phyloP scores from a whole-genome alignment of 2,113 vertebrate genomes.

The Hiodon alosoides region DNA sequence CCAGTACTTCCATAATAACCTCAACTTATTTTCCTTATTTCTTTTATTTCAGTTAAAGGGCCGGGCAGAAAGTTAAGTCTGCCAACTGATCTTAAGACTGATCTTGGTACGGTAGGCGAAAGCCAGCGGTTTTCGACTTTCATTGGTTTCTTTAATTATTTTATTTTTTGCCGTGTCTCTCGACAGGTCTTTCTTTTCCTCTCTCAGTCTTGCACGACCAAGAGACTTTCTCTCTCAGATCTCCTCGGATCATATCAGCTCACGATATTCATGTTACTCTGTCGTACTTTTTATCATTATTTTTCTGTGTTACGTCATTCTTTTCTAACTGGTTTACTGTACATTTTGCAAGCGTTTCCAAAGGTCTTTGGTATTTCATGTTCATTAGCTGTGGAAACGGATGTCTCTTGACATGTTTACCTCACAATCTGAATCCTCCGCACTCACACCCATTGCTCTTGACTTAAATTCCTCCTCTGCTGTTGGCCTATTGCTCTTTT shows the following conservation, averaged over 20 bases:
- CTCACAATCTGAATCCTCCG: not conserved
- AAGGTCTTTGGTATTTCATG: conserved; percentile 8
- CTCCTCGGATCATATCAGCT: not conserved
- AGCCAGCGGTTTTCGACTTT: conserved; percentile 63
- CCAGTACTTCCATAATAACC: conserved; percentile 60
- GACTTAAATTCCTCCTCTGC: too few species aligned
- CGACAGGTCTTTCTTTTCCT: conserved; percentile 9
- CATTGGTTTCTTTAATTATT: conserved; percentile 24
- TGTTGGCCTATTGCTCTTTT: too few species aligned
- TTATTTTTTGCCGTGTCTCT: not conserved
- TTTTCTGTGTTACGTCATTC: not conserved
- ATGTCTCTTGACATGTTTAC: not conserved
- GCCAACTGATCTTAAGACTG: conserved; percentile 80
- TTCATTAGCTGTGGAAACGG: not conserved
- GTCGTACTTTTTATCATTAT: not conserved
- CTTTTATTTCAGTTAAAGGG: conserved; percentile 82
- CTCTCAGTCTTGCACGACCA: not conserved
- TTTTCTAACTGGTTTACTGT: not conserved
- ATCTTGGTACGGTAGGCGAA: conserved; percentile 77
- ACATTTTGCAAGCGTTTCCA: not conserved
- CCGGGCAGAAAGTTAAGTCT: conserved; percentile 78
- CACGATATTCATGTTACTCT: not conserved
- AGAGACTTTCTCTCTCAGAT: not conserved
- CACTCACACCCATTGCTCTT: not conserved
- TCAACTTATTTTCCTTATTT: conserved; percentile 71